Percentiles rank a stretch among this genome's conserved stretches.
These are phyloP conservation scores for Enteromius fasciolatus DNA, from an alignment of 2,797 vertebrate species.

Conservation along the genomic window DNA sequence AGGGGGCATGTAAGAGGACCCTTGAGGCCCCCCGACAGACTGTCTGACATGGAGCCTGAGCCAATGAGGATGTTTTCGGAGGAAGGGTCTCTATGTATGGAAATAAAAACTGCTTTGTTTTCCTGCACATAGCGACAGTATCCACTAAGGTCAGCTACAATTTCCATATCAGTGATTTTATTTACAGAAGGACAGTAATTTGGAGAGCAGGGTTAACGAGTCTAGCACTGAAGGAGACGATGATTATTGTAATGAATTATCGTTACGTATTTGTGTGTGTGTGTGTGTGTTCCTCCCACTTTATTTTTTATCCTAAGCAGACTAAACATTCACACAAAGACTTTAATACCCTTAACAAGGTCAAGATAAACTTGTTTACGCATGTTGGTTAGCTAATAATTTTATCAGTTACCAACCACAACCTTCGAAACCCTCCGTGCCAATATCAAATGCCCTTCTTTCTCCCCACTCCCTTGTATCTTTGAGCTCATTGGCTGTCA, in stretches of 20 bases:
- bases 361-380: constrained; percentile 17
- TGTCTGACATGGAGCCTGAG: constrained; percentile 51
- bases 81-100: constrained; percentile 58
- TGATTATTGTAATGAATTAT: constrained; percentile 1
- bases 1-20: constrained; percentile 58
- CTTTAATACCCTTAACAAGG: constrained; percentile 29
- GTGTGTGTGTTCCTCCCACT: not conserved
- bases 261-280: constrained; percentile 20
- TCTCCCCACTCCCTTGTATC: constrained; percentile 18
- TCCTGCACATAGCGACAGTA: constrained; percentile 45
- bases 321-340: constrained; percentile 17
- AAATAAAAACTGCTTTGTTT: constrained; percentile 54
- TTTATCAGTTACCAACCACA: constrained; percentile 50
- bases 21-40: constrained; percentile 52
- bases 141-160: constrained; percentile 42
- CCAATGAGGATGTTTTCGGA: constrained; percentile 53
- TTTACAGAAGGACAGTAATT: constrained; percentile 37
- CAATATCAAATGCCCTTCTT: constrained; percentile 51
- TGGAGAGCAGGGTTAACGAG: constrained; percentile 3
- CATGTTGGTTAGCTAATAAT: constrained; percentile 27
- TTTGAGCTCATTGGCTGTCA: constrained; percentile 58
- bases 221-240: constrained; percentile 11
- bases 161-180: constrained; percentile 34
- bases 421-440: constrained; percentile 49
- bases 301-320: constrained; percentile 35